phyloP scores from a whole-genome alignment of 1,140 invertebrate genomes.

The Zaprionus vittiger region DNA sequence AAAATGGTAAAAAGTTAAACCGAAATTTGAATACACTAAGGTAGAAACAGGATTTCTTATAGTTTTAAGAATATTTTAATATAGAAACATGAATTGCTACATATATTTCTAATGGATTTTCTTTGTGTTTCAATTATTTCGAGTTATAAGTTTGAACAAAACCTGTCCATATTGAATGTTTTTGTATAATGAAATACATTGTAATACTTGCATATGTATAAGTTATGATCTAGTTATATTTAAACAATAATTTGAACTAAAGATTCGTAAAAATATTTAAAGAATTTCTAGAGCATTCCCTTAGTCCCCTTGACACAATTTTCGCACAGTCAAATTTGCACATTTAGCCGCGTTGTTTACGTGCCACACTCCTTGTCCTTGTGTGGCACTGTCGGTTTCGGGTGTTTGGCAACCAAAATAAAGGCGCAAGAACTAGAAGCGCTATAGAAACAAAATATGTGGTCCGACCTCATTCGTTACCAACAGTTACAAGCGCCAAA shows the following conservation, averaged over 20 bases:
- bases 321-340: conserved; percentile 39
- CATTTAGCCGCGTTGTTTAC: conserved; percentile 41
- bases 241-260: neutral
- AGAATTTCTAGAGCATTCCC: conserved; percentile 22
- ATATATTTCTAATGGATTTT: no score
- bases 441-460: conserved; percentile 60
- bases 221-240: no score
- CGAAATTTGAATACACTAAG: conserved; percentile 11
- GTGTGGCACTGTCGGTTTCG: conserved; percentile 56
- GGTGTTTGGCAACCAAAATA: conserved; percentile 77
- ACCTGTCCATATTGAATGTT: no score
- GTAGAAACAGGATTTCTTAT: neutral
- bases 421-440: conserved; percentile 54
- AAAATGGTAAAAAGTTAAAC: neutral
- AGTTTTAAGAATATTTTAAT: neutral
- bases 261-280: neutral
- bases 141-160: no score
- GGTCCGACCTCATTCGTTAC: conserved; percentile 77
- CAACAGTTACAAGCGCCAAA: conserved; percentile 78
- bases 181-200: no score
- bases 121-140: no score
- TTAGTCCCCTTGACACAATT: neutral
- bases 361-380: conserved; percentile 39
- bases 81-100: no score
- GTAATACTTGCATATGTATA: no score